Evolutionary conservation across 1,140 invertebrate genomes (phyloP), one percentile per base, ranked within the genome.

Genomic region (Augochlora pura): DNA sequence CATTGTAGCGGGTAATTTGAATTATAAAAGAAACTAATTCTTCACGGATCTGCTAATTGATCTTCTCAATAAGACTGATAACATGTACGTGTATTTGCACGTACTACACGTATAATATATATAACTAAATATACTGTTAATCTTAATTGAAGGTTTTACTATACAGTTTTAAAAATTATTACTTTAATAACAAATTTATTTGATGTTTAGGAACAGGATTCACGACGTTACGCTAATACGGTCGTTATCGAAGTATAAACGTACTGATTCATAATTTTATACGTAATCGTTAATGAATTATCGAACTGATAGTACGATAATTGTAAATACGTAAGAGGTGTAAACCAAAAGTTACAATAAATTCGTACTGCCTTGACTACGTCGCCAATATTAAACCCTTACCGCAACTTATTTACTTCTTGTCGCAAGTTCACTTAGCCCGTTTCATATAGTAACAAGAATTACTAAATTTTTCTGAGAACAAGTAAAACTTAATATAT

Each of bases 151-250:
- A 57, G 18, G 54, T 21, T 57, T 9, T 57, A n/a, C 1, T 5
- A n/a, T n/a, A n/a, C 59, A 59, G 16, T 38, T 23, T 4, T 21
- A 7, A 12, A 23, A 27, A 60, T 5, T 18, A 63, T 38, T 59
- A 39, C 67, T 59, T 67, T 60, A 68, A 68, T 68, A 76, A 76
- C 65, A 76, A 76, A 76, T 76, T 68, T 76, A 76, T 76, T 76
- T 39, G 52, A 68, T 54, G 73, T 25, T 68, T 76, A 76, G 73
- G 73, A 76, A 76, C 73, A 76, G 73, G 64, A 76, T 68, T 68
- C 25, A n/a, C 68, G 54, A 65, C 67, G 52, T 76, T 57, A 57
- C 21, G 21, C 64, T 76, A 59, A 46, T 67, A 67, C 65, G 52
- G 39, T 42, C 7, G 18, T 38, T 76, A 68, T 59, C 73, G 23